phyloP scores from a whole-genome alignment of 1,140 invertebrate species.

The Drosophila prosaltans region DNA sequence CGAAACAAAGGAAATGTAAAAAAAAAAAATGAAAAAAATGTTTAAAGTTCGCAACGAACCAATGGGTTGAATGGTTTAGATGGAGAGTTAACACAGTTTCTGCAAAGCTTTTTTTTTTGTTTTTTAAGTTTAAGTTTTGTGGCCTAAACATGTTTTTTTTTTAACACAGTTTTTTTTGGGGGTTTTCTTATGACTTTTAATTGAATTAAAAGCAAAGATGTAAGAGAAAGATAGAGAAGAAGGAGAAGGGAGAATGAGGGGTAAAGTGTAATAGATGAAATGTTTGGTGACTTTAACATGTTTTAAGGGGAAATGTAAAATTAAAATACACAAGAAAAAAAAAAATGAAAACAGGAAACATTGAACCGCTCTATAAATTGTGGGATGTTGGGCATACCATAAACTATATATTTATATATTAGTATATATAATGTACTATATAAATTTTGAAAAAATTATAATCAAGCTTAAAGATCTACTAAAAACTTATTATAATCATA shows the following conservation, averaged over 20 bases:
- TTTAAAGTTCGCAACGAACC: constrained; percentile 36
- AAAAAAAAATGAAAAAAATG: background rate
- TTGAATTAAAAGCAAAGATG: constrained; percentile 16
- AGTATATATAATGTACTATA: constrained; percentile 2
- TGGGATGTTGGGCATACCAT: constrained; percentile 75
- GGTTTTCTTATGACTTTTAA: constrained; percentile 38
- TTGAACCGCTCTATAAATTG: constrained; percentile 81
- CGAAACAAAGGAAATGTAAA: constrained; percentile 55
- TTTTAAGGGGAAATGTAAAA: constrained; percentile 13
- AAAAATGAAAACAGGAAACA: constrained; percentile 71
- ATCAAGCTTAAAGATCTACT: constrained; percentile 49
- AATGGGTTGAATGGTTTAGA: background rate
- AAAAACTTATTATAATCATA: constrained; percentile 62
- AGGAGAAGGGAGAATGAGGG: background rate
- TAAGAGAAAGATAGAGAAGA: background rate
- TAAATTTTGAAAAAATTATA: constrained; percentile 59
- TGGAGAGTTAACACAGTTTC: constrained; percentile 39
- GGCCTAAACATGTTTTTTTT: constrained; percentile 19
- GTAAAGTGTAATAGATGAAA: background rate
- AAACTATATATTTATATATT: no score
- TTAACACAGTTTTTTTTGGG: constrained; percentile 42
- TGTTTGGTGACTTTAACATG: constrained; percentile 66
- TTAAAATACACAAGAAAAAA: constrained; percentile 64
- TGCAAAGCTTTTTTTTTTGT: constrained; percentile 13
- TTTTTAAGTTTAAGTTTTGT: constrained; percentile 21